Evolutionary conservation across 2,113 vertebrate genomes (phyloP).

Genomic region (Eleginops maclovinus): DNA sequence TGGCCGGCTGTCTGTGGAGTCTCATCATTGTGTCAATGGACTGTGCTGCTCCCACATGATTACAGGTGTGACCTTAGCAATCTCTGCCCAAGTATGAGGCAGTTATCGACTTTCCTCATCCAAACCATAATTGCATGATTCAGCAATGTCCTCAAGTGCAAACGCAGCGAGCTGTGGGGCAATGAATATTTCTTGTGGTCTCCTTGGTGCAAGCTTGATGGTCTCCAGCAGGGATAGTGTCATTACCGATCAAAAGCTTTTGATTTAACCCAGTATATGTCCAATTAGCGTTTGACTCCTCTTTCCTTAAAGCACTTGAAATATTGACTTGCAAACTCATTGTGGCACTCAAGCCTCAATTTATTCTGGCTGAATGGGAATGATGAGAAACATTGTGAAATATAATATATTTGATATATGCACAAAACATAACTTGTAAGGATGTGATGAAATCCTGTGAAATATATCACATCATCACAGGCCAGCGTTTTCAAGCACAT

Average conservation of each 20-base stretch:
- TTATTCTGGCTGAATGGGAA: slow-evolving; percentile 15
- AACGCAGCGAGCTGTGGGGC: slow-evolving; percentile 51
- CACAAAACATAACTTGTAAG: slow-evolving; percentile 38
- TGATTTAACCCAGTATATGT: slow-evolving; percentile 50
- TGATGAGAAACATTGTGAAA: slow-evolving; percentile 52
- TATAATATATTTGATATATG: slow-evolving; percentile 37
- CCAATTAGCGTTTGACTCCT: slow-evolving; percentile 45
- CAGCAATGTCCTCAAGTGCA: slow-evolving; percentile 73
- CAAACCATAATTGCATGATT: slow-evolving; percentile 75
- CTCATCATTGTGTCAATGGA: slow-evolving; percentile 78
- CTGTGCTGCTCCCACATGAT: slow-evolving; percentile 75
- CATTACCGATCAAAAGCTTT: slow-evolving; percentile 42
- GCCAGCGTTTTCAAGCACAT: slow-evolving; percentile 2
- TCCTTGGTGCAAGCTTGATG: slow-evolving; percentile 10
- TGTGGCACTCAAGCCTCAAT: slow-evolving; percentile 2
- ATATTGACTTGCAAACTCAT: slow-evolving; percentile 54
- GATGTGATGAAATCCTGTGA: slow-evolving; percentile 59
- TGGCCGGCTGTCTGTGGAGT: slow-evolving; percentile 50
- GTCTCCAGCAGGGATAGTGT: slow-evolving; percentile 32
- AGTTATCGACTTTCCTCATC: slow-evolving; percentile 69
- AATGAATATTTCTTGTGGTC: slow-evolving; percentile 54
- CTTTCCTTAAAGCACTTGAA: slow-evolving; percentile 45
- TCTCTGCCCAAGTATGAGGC: slow-evolving; percentile 44
- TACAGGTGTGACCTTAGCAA: slow-evolving; percentile 78
- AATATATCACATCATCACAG: slow-evolving; percentile 40